Base-by-base conservation (phyloP, 2,888 invertebrate species). In the Leptopterna dolabrata region DNA sequence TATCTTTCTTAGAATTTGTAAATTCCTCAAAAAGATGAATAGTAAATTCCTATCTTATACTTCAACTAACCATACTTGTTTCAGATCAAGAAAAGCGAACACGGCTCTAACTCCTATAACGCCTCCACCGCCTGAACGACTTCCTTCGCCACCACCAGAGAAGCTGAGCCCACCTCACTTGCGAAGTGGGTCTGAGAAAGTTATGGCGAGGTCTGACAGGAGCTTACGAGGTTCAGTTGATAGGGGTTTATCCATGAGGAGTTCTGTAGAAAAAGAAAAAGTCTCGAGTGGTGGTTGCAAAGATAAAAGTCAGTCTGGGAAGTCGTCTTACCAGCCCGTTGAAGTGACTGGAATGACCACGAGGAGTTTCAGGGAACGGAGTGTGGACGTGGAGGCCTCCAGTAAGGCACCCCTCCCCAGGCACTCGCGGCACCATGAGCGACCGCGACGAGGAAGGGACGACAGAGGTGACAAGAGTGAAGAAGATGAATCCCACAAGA, bases 331-430 rank as follows among this genome's bases (percentile, higher is more conserved):
- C 81, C 80, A 0, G 51, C 78, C 29, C 36, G 47, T 82, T 76
- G 51, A 43, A 47, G 78, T 14, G 73, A 82, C 70, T 30, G 30
- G 36, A 6, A 45, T 45, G 27, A 73, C 73, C 11, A 41, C 73
- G 36, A 30, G 73, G 87, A 55, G 88, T 19, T 45, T 47, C 83
- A 9, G 89, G 90, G 86, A 88, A 87, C 16, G 88, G 78, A 16
- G 89, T 88, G 86, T 81, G 88, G 43, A 89, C 89, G 11, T 88
- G 89, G 1, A 89, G 88, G 19, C 24, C 24, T 7, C 87, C 70
- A n/a, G 76, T 85, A 14, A 88, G 87, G 70, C 85, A 87, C 43
- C 87, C 88, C 71, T 87, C 88, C 4, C 89, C 27, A 73, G 27
- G 30, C 43, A 36, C 30, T n/a, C 30, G 1, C 24, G 73, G 30